Base-by-base conservation (phyloP, 53 echinoderm and acorn worm genomes). In the Astropecten irregularis region DNA sequence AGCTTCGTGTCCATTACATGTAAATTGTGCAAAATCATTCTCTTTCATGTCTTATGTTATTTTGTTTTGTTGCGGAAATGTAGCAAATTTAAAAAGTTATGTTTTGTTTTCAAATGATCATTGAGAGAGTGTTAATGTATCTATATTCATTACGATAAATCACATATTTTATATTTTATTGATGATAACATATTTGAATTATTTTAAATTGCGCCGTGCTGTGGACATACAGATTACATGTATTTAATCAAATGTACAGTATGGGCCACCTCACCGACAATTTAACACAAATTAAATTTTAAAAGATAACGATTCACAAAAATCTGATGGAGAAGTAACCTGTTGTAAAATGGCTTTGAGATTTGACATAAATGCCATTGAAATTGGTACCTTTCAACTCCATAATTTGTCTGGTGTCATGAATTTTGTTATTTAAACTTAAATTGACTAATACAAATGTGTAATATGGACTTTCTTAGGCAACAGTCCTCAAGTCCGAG, bases 91-190 rank as follows among this genome's bases (percentile, higher is more conserved):
- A n/a, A n/a, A n/a, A 42, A 68, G 42, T 42, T 42, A 42, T 42
- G 6, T 11, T 42, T 8, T 42, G 6, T 6, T 42, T 42, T 42
- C 42, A 42, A 42, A 6, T 42, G 42, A 42, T 6, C 6, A 42
- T 11, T 42, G 11, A 42, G 11, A 11, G 11, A 66, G 35, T 66
- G n/a, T 76, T 53, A 73, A 37, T 73, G 79, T 60, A 79, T 79
- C 79, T 79, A 79, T 79, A 79, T 79, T 79, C 61, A 79, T 79
- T 61, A 61, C 42, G 61, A 79, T 34, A 79, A 8, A 46, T 62
- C 47, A 79, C 31, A 79, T 58, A 76, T 62, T 60, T 79, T 79
- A 59, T 79, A 79, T 79, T 79, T 79, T 79, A 79, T 79, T 62
- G 79, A 44, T 55, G 51, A 74, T n/a, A n/a, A n/a, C 42, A 44